Evolutionary conservation across 1,140 invertebrate species (phyloP).

Genomic region (Dreissena rostriformis): DNA sequence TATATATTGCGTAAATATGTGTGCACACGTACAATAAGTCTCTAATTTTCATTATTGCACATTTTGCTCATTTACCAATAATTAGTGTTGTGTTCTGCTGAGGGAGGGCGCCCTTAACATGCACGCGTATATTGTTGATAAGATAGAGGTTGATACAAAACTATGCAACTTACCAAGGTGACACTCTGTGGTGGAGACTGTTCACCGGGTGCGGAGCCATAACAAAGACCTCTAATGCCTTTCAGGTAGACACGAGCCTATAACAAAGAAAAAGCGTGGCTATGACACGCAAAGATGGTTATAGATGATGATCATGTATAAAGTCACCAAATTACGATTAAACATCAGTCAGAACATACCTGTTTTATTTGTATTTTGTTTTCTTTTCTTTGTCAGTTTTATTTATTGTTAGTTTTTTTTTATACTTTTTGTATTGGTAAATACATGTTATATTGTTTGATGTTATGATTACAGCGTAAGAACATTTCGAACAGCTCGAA

Average conservation of each 20-base stretch:
- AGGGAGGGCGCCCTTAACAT: too few relatives aligned
- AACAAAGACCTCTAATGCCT: neutral
- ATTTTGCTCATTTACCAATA: too few relatives aligned
- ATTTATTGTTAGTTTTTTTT: neutral
- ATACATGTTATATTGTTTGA: too few relatives aligned
- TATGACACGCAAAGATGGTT: neutral
- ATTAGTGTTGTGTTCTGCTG: too few relatives aligned
- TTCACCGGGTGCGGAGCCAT: slow-evolving; percentile 1
- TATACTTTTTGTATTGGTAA: too few relatives aligned
- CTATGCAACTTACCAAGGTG: neutral
- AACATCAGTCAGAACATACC: neutral
- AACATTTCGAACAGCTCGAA: too few relatives aligned
- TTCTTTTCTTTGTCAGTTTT: neutral
- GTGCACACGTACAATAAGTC: too few relatives aligned
- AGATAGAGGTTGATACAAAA: too few relatives aligned
- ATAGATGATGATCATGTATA: neutral
- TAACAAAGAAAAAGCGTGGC: neutral
- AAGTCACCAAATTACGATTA: neutral
- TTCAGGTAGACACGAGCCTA: slow-evolving; percentile 15
- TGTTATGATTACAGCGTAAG: too few relatives aligned
- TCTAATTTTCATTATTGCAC: too few relatives aligned
- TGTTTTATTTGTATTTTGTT: neutral
- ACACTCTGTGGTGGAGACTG: neutral
- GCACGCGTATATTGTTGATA: too few relatives aligned
- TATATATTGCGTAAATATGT: too few relatives aligned